phyloP scores from a whole-genome alignment of 2,888 invertebrate species.

The Tinea semifulvella region DNA sequence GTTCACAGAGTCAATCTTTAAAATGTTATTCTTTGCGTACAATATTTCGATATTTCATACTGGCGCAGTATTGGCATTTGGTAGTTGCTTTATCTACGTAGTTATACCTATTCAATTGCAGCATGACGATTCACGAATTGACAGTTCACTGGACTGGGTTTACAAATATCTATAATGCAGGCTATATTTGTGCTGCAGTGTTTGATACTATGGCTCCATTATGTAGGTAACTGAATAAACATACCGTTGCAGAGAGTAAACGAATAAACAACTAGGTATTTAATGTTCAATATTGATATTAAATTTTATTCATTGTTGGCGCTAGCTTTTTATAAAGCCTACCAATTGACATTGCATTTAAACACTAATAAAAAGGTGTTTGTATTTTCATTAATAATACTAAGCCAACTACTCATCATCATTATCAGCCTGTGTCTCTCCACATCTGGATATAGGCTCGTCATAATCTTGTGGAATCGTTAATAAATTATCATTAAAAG shows the following conservation, averaged over 20 bases:
- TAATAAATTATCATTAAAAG: too few relatives aligned
- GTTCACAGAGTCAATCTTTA: neutral
- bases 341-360: too few relatives aligned
- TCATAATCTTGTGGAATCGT: too few relatives aligned
- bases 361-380: too few relatives aligned
- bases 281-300: neutral
- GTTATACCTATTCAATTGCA: conserved; percentile 11
- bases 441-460: too few relatives aligned
- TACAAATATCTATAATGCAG: conserved; percentile 6
- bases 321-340: too few relatives aligned
- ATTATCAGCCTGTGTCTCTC: too few relatives aligned
- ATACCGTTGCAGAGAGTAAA: neutral
- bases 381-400: too few relatives aligned
- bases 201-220: conserved; percentile 6
- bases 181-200: neutral
- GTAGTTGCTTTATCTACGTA: conserved; percentile 28
- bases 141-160: conserved; percentile 7
- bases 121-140: conserved; percentile 13
- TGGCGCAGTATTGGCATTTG: conserved; percentile 46
- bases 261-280: neutral
- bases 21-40: conserved; percentile 15
- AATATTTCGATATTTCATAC: conserved; percentile 45
- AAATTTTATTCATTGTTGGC: conserved; percentile 1
- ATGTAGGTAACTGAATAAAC: conserved; percentile 1
- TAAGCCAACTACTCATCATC: too few relatives aligned